Evolutionary conservation across 1,140 invertebrate species (phyloP).

Genomic region (Maconellicoccus hirsutus): DNA sequence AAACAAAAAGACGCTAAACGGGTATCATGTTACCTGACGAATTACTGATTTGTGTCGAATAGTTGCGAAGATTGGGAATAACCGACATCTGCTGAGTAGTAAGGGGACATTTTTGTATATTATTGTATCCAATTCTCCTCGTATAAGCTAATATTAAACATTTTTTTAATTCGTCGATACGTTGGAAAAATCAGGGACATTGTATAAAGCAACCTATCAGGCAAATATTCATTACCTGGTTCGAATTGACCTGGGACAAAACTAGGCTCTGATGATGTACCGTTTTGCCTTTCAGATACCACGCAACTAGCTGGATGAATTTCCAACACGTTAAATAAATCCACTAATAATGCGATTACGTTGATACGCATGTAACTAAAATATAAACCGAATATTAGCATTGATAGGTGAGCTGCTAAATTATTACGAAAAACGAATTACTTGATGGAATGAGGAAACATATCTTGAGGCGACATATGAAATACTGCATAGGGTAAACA

Average conservation of each 20-base stretch:
- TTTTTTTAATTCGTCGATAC: neutral
- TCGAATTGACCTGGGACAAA: neutral
- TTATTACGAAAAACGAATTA: conserved; percentile 34
- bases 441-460: conserved; percentile 82
- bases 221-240: neutral
- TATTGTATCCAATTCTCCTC: conserved; percentile 63
- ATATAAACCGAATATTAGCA: neutral
- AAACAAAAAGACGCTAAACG: conserved; percentile 28
- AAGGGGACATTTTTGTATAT: conserved; percentile 67
- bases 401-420: neutral
- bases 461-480: conserved; percentile 90
- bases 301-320: conserved; percentile 83
- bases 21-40: neutral
- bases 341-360: conserved; percentile 84
- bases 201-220: neutral
- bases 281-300: conserved; percentile 39
- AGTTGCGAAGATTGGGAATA: conserved; percentile 74
- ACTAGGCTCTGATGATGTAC: neutral
- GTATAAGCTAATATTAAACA: conserved; percentile 28
- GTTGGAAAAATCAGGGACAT: neutral
- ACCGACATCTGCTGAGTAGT: conserved; percentile 54
- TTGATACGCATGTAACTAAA: conserved; percentile 81
- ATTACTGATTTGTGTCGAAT: conserved; percentile 31
- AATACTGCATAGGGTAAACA: conserved; percentile 80
- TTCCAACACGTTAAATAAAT: conserved; percentile 91